Conservation (phyloP, 1,140 invertebrate genomes). For the Pseudomyrmex cubaensis region DNA sequence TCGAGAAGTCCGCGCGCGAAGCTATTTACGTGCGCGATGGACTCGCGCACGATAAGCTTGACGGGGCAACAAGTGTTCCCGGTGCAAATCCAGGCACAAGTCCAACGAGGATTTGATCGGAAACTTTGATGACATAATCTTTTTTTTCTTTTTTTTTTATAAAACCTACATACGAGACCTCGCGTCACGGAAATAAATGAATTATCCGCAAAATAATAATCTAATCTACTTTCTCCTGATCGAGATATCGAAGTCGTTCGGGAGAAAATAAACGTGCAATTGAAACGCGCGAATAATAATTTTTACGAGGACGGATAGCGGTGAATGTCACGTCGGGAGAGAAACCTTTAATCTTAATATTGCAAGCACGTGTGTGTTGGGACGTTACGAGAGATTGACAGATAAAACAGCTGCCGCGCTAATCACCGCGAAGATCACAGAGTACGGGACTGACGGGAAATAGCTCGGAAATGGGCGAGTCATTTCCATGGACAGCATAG, state of each 20-base stretch:
- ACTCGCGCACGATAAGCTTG: conserved; percentile 72
- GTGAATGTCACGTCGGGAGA: too few species aligned
- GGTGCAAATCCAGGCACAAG: conserved; percentile 45
- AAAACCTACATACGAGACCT: too few species aligned
- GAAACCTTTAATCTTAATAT: too few species aligned
- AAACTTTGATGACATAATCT: too few species aligned
- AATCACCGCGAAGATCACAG: neutral
- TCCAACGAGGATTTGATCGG: conserved; percentile 6
- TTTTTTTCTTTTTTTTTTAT: too few species aligned
- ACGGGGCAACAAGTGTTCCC: conserved; percentile 74
- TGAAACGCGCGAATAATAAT: too few species aligned
- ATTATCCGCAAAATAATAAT: too few species aligned
- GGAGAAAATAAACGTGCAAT: too few species aligned
- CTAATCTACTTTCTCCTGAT: too few species aligned
- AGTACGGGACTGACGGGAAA: neutral
- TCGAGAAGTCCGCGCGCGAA: conserved; percentile 55
- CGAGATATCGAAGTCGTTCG: too few species aligned
- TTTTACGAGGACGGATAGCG: too few species aligned
- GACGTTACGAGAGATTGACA: neutral
- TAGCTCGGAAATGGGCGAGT: neutral
- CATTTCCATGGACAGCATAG: neutral
- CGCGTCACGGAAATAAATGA: too few species aligned
- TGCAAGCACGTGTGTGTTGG: neutral
- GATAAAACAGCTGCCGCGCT: neutral
- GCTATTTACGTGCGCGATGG: conserved; percentile 68